Evolutionary conservation across 2,888 invertebrate species (phyloP), one percentile per base, ranked within the genome.

Genomic region (Nezara viridula): DNA sequence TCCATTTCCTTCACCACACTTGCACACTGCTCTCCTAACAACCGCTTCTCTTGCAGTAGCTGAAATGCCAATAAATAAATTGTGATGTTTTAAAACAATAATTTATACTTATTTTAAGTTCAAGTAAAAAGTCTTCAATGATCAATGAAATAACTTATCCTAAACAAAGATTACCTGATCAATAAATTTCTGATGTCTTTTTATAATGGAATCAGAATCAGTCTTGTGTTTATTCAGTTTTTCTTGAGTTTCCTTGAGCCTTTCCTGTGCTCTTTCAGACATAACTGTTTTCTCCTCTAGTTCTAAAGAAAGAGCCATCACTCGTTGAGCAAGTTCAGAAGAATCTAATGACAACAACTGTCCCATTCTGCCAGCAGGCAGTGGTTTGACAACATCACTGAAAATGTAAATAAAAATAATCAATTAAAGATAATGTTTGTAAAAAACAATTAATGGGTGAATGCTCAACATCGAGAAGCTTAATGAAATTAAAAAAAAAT

Each of bases 101-200:
- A 44, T n/a, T 55, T 9, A 55, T 55, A 1, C 1, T n/a, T n/a
- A 55, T 24, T 24, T 4, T 55, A 55, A 16, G 50, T 14, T 50
- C 0, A 16, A 19, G 14, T 19, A 50, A 27, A 16, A 6, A 21
- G 0, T 37, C 19, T 6, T 16, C 1, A 1, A 10, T 55, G 24
- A 27, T 60, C 12, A 60, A 60, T 27, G 27, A 60, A 27, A 60
- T 37, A 37, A 73, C 37, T 73, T 32, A 21, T 7, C 7, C 21
- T 73, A 5, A 21, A 19, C 1, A 73, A 1, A 37, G 12, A 21
- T 90, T 91, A 95, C 95, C 93, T 96, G 96, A 92, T 97, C 97
- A 86, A 97, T 96, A 91, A 97, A 97, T 90, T 94, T 96, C 92
- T 97, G 97, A 92, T 97, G 97, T 24, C 97, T 94, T 91, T 95